phyloP scores from a whole-genome alignment of 2,113 vertebrate genomes.

The Acanthochromis polyacanthus region DNA sequence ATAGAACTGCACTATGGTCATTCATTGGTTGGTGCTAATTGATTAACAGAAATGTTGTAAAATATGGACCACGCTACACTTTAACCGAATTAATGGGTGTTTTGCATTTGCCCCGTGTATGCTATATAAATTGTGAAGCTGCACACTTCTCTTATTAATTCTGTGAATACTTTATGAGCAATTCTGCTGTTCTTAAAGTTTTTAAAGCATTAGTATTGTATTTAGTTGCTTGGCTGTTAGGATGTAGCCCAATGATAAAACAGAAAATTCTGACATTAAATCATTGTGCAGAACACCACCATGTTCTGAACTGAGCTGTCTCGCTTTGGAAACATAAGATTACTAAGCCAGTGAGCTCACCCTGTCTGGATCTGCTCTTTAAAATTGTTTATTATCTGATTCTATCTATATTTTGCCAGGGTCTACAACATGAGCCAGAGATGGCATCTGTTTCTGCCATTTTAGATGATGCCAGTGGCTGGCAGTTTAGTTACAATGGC shows the following conservation, averaged over 20 bases:
- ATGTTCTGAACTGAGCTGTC: slow-evolving; percentile 10
- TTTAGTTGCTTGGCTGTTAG: not conserved
- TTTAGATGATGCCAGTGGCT: slow-evolving; percentile 47
- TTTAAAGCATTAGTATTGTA: not conserved
- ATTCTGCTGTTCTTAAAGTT: not conserved
- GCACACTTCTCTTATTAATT: not conserved
- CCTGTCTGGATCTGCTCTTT: slow-evolving; percentile 9
- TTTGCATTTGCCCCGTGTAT: not conserved
- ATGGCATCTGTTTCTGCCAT: slow-evolving; percentile 46
- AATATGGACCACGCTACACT: not conserved
- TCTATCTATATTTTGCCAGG: slow-evolving; percentile 40
- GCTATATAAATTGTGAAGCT: not conserved
- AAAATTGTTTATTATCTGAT: slow-evolving; percentile 35
- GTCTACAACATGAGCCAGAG: slow-evolving; percentile 34
- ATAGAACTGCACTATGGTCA: not conserved
- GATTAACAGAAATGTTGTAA: not conserved
- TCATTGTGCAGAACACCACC: slow-evolving; percentile 1
- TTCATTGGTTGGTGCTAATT: not conserved
- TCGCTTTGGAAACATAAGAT: slow-evolving; percentile 2
- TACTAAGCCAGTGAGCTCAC: slow-evolving; percentile 6
- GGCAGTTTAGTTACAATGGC: slow-evolving; percentile 52
- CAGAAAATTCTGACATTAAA: slow-evolving; percentile 13
- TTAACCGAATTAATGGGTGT: not conserved
- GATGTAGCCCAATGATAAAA: not conserved
- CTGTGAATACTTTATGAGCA: not conserved